Percentiles rank a stretch among this genome's conserved stretches.
phyloP scores from a whole-genome alignment of 1,140 invertebrate species.

The Ericerus pela region DNA sequence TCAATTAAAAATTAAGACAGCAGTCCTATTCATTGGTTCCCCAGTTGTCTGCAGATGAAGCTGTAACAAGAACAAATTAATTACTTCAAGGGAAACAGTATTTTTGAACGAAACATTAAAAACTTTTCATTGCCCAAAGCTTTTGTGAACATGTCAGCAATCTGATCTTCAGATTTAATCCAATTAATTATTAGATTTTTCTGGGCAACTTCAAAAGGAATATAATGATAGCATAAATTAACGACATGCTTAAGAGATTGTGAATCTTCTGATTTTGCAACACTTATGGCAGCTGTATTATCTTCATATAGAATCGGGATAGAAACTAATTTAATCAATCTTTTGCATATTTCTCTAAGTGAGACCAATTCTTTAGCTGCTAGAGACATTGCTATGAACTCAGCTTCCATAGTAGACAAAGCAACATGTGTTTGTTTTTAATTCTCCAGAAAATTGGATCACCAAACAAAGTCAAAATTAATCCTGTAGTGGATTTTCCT shows the following conservation, averaged over 20 bases:
- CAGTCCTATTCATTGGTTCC: too few species aligned
- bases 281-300: background rate
- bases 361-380: slow-evolving; percentile 25
- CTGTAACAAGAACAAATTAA: too few species aligned
- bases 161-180: background rate
- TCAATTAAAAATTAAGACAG: too few species aligned
- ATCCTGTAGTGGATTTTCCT: slow-evolving; percentile 22
- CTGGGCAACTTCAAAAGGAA: background rate
- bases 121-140: background rate
- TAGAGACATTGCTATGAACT: slow-evolving; percentile 27
- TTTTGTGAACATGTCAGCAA: background rate
- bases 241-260: background rate
- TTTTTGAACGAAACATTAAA: too few species aligned
- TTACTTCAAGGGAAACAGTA: too few species aligned
- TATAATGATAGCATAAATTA: background rate
- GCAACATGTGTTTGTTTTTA: slow-evolving; percentile 26
- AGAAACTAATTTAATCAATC: background rate
- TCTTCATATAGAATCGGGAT: background rate
- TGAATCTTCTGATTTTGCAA: background rate
- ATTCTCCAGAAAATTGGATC: too few species aligned
- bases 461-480: slow-evolving; percentile 20
- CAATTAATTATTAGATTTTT: background rate
- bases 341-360: slow-evolving; percentile 19
- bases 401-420: slow-evolving; percentile 28
- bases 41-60: too few species aligned